Evolutionary conservation across 2,113 vertebrate genomes (phyloP).

Genomic region (Orthonyx spaldingii): DNA sequence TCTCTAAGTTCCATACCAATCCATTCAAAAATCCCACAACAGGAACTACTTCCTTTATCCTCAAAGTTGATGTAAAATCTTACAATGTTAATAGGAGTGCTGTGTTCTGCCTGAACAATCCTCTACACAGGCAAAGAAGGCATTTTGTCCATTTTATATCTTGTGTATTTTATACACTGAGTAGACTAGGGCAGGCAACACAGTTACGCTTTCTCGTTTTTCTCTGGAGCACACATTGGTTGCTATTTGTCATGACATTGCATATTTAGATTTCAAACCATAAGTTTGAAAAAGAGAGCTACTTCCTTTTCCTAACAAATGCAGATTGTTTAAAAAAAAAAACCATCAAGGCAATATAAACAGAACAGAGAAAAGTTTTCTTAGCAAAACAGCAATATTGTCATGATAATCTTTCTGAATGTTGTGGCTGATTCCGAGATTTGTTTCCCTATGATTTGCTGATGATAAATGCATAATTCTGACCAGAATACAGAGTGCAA

Average conservation of each 20-base stretch:
- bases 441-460: not conserved
- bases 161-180: not conserved
- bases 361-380: not conserved
- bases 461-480: not conserved
- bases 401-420: not conserved
- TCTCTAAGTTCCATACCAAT: not conserved
- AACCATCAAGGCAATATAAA: not conserved
- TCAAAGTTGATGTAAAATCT: not conserved
- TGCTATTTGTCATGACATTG: not conserved
- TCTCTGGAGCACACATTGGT: not conserved
- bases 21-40: not conserved
- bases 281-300: not conserved
- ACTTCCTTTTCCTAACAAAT: conserved; percentile 8
- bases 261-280: not conserved
- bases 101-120: not conserved
- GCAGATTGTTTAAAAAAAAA: conserved; percentile 2
- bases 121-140: not conserved
- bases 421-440: not conserved
- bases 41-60: not conserved
- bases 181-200: not conserved
- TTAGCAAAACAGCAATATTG: not conserved
- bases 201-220: not conserved
- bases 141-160: not conserved
- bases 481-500: not conserved
- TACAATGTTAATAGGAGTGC: accelerated